Evolutionary conservation across 2,888 invertebrate genomes (phyloP).

Genomic region (Dynastes grantii): DNA sequence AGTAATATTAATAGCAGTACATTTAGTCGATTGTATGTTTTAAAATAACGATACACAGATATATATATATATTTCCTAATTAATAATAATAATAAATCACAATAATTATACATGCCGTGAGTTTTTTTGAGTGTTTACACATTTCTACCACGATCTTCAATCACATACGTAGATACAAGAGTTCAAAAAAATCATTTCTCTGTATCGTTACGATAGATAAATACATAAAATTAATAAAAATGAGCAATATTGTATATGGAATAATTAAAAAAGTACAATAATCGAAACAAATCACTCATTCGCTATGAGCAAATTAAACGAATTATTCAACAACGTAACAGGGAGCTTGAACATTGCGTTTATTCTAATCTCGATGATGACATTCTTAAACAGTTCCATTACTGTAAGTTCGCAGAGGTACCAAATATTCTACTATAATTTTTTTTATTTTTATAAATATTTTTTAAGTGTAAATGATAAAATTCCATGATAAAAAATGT

Average conservation of each 20-base stretch:
- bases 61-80: constrained; percentile 33
- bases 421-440: too few relatives aligned
- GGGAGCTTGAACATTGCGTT: too few relatives aligned
- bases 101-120: constrained; percentile 14
- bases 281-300: background rate
- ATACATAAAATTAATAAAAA: too few relatives aligned
- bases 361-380: too few relatives aligned
- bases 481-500: background rate
- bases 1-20: background rate
- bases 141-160: background rate
- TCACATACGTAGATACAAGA: too few relatives aligned
- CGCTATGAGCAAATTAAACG: background rate
- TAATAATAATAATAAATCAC: constrained; percentile 20
- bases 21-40: constrained; percentile 43
- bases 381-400: too few relatives aligned
- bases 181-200: too few relatives aligned
- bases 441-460: too few relatives aligned
- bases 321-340: too few relatives aligned
- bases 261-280: constrained; percentile 12
- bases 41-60: constrained; percentile 44
- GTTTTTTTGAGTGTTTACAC: background rate
- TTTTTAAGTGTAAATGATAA: too few relatives aligned
- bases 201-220: too few relatives aligned
- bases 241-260: background rate
- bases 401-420: too few relatives aligned